Base-by-base conservation (phyloP, 1,140 invertebrate genomes). In the Brachionus angularis region DNA sequence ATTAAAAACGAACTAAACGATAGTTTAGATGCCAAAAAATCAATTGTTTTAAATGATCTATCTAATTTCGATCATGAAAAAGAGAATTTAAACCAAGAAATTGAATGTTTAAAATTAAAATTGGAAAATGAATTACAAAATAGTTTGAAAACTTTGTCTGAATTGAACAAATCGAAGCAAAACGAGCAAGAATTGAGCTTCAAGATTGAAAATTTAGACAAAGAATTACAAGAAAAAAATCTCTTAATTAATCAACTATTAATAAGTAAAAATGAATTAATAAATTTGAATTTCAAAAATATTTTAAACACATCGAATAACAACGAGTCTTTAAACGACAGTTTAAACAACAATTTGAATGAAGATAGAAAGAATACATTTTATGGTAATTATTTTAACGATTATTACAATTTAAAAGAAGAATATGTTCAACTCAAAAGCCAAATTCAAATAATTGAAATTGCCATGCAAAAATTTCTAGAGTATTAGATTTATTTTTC, bases 141-240 rank as follows among this genome's bases (percentile, higher is more conserved):
- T n/a, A n/a, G n/a, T n/a, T n/a, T n/a, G n/a, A n/a, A n/a, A n/a
- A n/a, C n/a, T n/a, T n/a, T n/a, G n/a, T n/a, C n/a, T n/a, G n/a
- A n/a, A n/a, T n/a, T n/a, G n/a, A n/a, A n/a, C n/a, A n/a, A n/a
- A n/a, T n/a, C n/a, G n/a, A n/a, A n/a, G 7, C 16, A 21, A 23
- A 8, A 21, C 3, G 16, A 42, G 2, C 16, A 36, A 58, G 39
- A 58, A 14, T 58, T 58, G 39, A 58, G 33, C 53, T 5, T 31
- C 33, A 10, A 42, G 39, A 58, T 42, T 58, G 27, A 58, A 16
- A 34, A 42, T 12, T 58, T 58, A 23, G 53, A 58, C 36, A 58
- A 58, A 27, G 33, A 58, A 39, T 23, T 58, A 25, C 33, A 58
- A 39, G 53, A 58, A 39, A 58, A 58, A 58, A 58, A 58, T 39